These are phyloP conservation scores for Mythimna ferrago DNA, from an alignment of 2,888 invertebrate species.

Conservation along the genomic window DNA sequence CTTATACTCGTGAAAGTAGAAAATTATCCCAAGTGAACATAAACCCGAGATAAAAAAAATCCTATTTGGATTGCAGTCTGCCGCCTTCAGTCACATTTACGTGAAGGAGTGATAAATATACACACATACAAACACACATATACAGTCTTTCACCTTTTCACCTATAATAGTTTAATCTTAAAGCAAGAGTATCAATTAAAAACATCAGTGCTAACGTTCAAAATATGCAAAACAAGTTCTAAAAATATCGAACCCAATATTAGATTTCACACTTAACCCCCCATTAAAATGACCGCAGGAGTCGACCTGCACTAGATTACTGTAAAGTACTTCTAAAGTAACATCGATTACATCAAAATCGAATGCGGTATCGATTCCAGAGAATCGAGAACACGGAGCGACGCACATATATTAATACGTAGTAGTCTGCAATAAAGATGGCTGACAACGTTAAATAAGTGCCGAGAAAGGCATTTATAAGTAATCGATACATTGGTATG, in stretches of 20 bases:
- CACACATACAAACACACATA: too few species aligned
- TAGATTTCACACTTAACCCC: constrained; percentile 51
- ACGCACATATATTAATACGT: constrained; percentile 79
- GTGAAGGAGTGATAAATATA: too few species aligned
- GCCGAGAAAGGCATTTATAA: constrained; percentile 85
- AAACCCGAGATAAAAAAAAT: too few species aligned
- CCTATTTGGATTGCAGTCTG: too few species aligned
- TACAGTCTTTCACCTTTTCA: too few species aligned
- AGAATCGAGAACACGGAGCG: constrained; percentile 73
- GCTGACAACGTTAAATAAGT: constrained; percentile 86
- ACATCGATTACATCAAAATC: constrained; percentile 76
- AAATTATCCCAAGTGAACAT: too few species aligned
- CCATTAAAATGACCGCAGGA: constrained; percentile 51
- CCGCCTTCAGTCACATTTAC: too few species aligned
- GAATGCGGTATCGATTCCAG: constrained; percentile 77
- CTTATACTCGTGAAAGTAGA: too few species aligned
- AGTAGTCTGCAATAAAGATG: constrained; percentile 79
- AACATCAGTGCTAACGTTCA: neutral
- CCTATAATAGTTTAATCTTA: neutral
- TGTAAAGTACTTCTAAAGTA: constrained; percentile 65
- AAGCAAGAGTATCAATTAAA: neutral
- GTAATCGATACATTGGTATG: constrained; percentile 88
- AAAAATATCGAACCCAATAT: constrained; percentile 23
- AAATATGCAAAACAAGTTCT: constrained; percentile 30
- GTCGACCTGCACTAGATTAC: constrained; percentile 60